Evolutionary conservation across 2,113 vertebrate genomes (phyloP).

Genomic region (Clinocottus analis): DNA sequence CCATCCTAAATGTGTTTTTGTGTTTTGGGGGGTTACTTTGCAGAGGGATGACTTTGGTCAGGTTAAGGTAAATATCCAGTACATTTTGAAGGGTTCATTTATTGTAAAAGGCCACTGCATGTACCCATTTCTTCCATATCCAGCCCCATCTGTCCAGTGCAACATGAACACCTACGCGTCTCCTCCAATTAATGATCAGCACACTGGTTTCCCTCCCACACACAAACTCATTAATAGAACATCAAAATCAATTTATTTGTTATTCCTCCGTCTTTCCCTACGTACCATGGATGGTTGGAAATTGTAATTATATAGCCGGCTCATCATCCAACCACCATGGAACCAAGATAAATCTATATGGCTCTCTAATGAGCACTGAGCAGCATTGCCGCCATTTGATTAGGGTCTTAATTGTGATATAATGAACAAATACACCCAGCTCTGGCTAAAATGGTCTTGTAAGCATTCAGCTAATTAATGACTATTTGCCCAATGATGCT

Average conservation of each 20-base stretch:
- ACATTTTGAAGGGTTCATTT: conserved; percentile 14
- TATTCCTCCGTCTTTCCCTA: conserved; percentile 26
- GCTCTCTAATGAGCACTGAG: conserved; percentile 73
- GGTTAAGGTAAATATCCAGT: conserved; percentile 26
- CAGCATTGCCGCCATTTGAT: conserved; percentile 70
- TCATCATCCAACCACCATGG: conserved; percentile 57
- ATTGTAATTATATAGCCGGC: conserved; percentile 50
- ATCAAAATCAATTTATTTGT: conserved; percentile 34
- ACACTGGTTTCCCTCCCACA: conserved; percentile 19
- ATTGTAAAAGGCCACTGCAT: neutral
- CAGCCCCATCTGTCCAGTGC: neutral
- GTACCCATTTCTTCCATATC: neutral
- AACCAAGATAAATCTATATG: conserved; percentile 66
- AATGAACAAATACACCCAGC: conserved; percentile 79
- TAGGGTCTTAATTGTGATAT: conserved; percentile 77
- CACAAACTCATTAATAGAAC: conserved; percentile 48
- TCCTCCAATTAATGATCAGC: conserved; percentile 45
- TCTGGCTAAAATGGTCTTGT: conserved; percentile 58
- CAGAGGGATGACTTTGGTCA: neutral
- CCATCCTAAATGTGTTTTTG: neutral
- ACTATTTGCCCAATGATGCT: conserved; percentile 69
- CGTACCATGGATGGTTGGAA: conserved; percentile 31
- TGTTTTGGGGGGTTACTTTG: conserved; percentile 5
- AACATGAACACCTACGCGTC: conserved; percentile 26
- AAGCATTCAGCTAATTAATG: conserved; percentile 78